A percentile compares a stretch with the other conserved stretches of the same genome.
These are phyloP conservation scores for Tribolium freemani DNA, from an alignment of 2,888 invertebrate species.

Conservation along the genomic window DNA sequence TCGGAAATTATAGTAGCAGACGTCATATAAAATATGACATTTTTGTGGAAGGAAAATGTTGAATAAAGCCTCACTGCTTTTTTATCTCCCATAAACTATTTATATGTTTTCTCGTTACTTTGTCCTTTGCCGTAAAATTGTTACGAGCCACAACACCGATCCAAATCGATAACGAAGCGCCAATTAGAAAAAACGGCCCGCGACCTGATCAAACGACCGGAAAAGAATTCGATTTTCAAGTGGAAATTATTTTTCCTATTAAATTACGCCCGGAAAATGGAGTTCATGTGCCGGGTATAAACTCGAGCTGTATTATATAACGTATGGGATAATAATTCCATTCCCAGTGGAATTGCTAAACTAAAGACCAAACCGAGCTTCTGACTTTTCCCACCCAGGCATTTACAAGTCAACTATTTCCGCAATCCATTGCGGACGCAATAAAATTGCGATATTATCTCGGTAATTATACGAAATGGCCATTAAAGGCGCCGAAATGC, in stretches of 20 bases:
- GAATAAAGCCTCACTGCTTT: conserved; percentile 36
- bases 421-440: conserved; percentile 28
- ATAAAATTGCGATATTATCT: conserved; percentile 29
- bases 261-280: conserved; percentile 14
- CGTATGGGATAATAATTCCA: conserved; percentile 26
- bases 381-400: not conserved
- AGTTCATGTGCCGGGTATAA: conserved; percentile 11
- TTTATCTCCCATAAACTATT: conserved; percentile 36
- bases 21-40: conserved; percentile 29
- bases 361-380: conserved; percentile 7
- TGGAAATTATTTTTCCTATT: conserved; percentile 20
- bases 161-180: conserved; percentile 21
- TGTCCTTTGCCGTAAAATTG: conserved; percentile 30
- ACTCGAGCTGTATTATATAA: conserved; percentile 22
- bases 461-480: conserved; percentile 26
- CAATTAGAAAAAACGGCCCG: conserved; percentile 12
- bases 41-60: conserved; percentile 29
- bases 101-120: conserved; percentile 38
- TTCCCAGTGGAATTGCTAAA: conserved; percentile 5
- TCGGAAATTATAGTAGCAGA: conserved; percentile 13
- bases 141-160: conserved; percentile 31
- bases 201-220: not conserved
- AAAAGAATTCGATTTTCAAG: not conserved
- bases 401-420: too few relatives aligned
- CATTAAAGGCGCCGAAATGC: conserved; percentile 21